Percentiles rank a stretch among this genome's conserved stretches.
phyloP scores from a whole-genome alignment of 2,888 invertebrate genomes.

The Cephus rjabovi region DNA sequence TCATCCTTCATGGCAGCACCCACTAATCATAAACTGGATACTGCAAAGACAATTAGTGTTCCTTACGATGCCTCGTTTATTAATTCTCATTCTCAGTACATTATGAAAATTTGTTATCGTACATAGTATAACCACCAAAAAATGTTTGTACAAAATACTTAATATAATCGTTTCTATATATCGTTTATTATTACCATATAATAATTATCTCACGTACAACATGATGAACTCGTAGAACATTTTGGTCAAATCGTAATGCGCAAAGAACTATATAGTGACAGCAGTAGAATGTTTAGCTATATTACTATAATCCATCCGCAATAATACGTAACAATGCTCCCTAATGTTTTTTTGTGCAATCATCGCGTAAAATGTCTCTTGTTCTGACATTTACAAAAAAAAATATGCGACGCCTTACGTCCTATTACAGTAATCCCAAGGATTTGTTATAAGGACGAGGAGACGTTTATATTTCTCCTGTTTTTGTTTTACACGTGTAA shows the following conservation, averaged over 20 bases:
- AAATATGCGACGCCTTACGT: no score
- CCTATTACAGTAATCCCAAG: no score
- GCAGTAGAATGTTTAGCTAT: slow-evolving; percentile 26
- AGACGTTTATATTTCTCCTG: no score
- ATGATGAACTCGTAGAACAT: slow-evolving; percentile 42
- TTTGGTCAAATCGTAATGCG: slow-evolving; percentile 35
- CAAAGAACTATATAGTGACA: slow-evolving; percentile 31
- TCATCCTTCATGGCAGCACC: no score
- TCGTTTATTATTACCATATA: slow-evolving; percentile 34
- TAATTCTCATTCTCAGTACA: slow-evolving; percentile 41
- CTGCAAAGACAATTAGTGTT: no score
- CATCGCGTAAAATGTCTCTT: slow-evolving; percentile 12
- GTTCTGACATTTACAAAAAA: not conserved
- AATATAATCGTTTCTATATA: slow-evolving; percentile 43
- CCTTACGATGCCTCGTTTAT: slow-evolving; percentile 31
- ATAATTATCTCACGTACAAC: slow-evolving; percentile 44
- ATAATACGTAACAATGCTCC: slow-evolving; percentile 19
- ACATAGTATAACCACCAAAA: slow-evolving; percentile 50
- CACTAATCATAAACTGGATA: no score
- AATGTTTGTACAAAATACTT: slow-evolving; percentile 61
- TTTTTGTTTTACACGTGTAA: no score
- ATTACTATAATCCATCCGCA: slow-evolving; percentile 21
- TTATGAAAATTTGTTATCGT: slow-evolving; percentile 38
- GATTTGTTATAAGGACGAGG: no score
- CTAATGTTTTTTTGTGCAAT: slow-evolving; percentile 13